Percentiles rank a stretch among this genome's conserved stretches.
Evolutionary conservation across 1,140 invertebrate species (phyloP).

Genomic region (Drosophila kanapiae): DNA sequence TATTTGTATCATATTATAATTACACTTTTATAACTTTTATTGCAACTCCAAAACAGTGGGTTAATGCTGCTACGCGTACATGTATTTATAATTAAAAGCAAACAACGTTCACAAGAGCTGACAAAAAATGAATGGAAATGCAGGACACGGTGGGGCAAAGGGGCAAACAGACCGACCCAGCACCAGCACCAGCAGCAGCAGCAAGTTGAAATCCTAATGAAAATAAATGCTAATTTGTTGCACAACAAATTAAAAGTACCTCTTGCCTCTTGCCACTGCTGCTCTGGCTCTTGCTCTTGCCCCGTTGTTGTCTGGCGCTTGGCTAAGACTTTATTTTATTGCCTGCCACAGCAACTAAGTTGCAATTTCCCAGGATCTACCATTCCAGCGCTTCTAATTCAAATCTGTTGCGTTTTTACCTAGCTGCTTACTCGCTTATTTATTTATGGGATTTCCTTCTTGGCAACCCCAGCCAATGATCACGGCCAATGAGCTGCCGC

Average conservation of each 20-base stretch:
- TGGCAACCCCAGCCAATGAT: slow-evolving; percentile 45
- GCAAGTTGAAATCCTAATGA: slow-evolving; percentile 70
- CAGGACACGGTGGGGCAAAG: not conserved
- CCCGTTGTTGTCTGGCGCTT: slow-evolving; percentile 14
- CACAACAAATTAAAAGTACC: slow-evolving; percentile 79
- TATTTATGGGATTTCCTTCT: slow-evolving; percentile 65
- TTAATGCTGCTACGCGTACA: slow-evolving; percentile 28
- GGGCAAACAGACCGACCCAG: not conserved
- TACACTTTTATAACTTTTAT: not conserved
- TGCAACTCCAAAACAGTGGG: not conserved
- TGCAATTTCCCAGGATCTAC: slow-evolving; percentile 52
- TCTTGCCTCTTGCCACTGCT: slow-evolving; percentile 40
- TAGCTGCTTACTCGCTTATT: slow-evolving; percentile 45
- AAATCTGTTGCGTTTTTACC: slow-evolving; percentile 66
- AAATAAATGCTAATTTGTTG: slow-evolving; percentile 82
- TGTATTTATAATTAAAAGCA: slow-evolving; percentile 71
- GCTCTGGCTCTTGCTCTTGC: not conserved
- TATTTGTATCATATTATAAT: no score
- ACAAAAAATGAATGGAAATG: slow-evolving; percentile 29
- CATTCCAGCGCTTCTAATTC: slow-evolving; percentile 54
- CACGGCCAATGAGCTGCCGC: slow-evolving; percentile 51
- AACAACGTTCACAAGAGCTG: slow-evolving; percentile 48
- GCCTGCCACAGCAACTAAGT: slow-evolving; percentile 73
- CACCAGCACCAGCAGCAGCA: slow-evolving; percentile 10
- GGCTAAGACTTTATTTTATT: slow-evolving; percentile 81